Conservation (phyloP, 2,797 vertebrate genomes). For the Sebastes dallii region DNA sequence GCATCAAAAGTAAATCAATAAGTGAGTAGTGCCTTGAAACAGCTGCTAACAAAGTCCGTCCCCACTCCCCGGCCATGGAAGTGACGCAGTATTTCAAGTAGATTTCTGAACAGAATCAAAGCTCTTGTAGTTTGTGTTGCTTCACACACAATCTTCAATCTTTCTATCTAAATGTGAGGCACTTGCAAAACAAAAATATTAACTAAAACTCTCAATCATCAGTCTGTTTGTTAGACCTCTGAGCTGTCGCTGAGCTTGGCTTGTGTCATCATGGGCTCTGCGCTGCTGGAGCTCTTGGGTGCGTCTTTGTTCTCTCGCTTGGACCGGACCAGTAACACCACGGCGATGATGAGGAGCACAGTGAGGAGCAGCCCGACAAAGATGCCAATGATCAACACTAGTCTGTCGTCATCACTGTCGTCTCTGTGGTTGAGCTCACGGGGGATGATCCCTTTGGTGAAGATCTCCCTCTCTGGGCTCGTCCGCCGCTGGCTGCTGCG, state of each 20-base stretch:
- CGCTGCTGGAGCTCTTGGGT: constrained; percentile 77
- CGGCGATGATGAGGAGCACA: constrained; percentile 76
- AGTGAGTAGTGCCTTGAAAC: constrained; percentile 58
- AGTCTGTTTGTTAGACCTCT: constrained; percentile 85
- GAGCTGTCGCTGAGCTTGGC: constrained; percentile 85
- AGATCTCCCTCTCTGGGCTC: constrained; percentile 67
- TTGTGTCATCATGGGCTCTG: constrained; percentile 85
- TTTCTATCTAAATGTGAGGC: constrained; percentile 79
- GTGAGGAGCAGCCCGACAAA: constrained; percentile 82
- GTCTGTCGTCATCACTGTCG: constrained; percentile 64
- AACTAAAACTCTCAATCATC: constrained; percentile 25
- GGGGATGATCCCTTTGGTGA: constrained; percentile 75
- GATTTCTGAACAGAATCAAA: constrained; percentile 69
- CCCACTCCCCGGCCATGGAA: constrained; percentile 33
- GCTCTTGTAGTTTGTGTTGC: constrained; percentile 64
- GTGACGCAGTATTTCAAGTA: constrained; percentile 78
- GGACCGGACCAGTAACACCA: constrained; percentile 74
- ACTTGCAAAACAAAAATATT: constrained; percentile 70
- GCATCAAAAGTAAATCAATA: constrained; percentile 62
- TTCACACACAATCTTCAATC: constrained; percentile 56
- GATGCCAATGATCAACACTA: constrained; percentile 80
- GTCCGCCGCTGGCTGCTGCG: constrained; percentile 63
- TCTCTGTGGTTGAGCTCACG: constrained; percentile 75
- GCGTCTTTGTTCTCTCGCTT: constrained; percentile 77
- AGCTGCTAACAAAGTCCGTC: constrained; percentile 41